phyloP scores from a whole-genome alignment of 1,140 invertebrate genomes.

The Trichonephila inaurata region DNA sequence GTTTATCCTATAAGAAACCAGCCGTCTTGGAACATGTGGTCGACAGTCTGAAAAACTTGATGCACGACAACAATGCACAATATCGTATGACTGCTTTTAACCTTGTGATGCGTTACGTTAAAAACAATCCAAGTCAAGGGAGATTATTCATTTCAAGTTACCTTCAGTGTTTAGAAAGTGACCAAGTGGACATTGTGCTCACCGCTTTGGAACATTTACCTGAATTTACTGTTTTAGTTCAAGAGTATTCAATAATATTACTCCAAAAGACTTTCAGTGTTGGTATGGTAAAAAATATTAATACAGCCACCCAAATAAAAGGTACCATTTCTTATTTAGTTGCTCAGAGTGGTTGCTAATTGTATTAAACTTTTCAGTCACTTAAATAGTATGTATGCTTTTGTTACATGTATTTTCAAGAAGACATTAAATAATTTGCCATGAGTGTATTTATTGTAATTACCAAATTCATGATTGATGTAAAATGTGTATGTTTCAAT shows the following conservation, averaged over 20 bases:
- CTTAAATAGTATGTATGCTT: too few species aligned
- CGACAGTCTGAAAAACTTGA: slow-evolving; percentile 81
- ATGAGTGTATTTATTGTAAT: too few species aligned
- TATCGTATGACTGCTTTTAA: slow-evolving; percentile 85
- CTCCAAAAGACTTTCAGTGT: slow-evolving; percentile 91
- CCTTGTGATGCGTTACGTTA: slow-evolving; percentile 85
- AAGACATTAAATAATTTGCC: too few species aligned
- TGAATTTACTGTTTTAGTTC: slow-evolving; percentile 90
- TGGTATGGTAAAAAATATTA: slow-evolving; percentile 89
- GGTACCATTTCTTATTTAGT: slow-evolving; percentile 62
- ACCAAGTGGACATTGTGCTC: slow-evolving; percentile 88
- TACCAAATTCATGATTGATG: too few species aligned
- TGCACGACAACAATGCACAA: slow-evolving; percentile 85
- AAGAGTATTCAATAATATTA: slow-evolving; percentile 90
- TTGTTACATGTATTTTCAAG: too few species aligned
- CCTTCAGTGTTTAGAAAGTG: slow-evolving; percentile 89
- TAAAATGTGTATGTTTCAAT: too few species aligned
- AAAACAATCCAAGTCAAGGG: slow-evolving; percentile 84
- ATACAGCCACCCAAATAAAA: slow-evolving; percentile 79
- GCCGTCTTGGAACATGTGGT: slow-evolving; percentile 86
- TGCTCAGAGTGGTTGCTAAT: slow-evolving; percentile 64
- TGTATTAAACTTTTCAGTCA: not conserved
- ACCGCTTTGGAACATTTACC: slow-evolving; percentile 90
- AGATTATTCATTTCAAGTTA: slow-evolving; percentile 86
- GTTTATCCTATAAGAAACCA: slow-evolving; percentile 86